phyloP scores from a whole-genome alignment of 2,888 invertebrate species.

The Digitonthophagus gazella region DNA sequence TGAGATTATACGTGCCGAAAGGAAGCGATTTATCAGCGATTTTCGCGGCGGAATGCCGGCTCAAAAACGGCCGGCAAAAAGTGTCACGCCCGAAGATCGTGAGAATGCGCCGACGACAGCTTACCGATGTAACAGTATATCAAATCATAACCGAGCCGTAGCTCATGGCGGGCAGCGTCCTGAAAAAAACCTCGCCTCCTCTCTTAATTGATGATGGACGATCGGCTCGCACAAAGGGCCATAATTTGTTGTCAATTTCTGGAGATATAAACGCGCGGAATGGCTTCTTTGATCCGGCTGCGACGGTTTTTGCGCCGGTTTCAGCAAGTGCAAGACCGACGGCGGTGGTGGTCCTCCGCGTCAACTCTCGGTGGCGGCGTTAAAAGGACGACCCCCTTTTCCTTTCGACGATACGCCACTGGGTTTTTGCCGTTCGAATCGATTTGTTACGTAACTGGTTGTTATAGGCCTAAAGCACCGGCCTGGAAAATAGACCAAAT shows the following conservation, averaged over 20 bases:
- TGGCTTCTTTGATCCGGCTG: slow-evolving; percentile 38
- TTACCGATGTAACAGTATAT: slow-evolving; percentile 27
- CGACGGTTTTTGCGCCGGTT: slow-evolving; percentile 22
- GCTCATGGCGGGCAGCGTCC: slow-evolving; percentile 28
- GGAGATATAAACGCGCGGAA: slow-evolving; percentile 51
- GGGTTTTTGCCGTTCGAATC: slow-evolving; percentile 32
- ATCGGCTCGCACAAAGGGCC: slow-evolving; percentile 51
- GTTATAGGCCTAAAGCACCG: background rate
- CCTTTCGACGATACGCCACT: slow-evolving; percentile 16
- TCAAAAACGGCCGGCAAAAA: background rate
- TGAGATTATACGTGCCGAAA: too few relatives aligned
- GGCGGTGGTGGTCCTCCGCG: slow-evolving; percentile 18
- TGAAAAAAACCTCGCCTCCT: slow-evolving; percentile 43
- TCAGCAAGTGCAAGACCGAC: background rate
- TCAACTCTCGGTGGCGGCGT: slow-evolving; percentile 5
- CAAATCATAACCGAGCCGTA: slow-evolving; percentile 28
- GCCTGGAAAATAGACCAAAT: background rate
- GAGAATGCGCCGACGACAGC: slow-evolving; percentile 24
- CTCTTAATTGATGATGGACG: slow-evolving; percentile 52
- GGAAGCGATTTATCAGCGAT: background rate
- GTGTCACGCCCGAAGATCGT: slow-evolving; percentile 9
- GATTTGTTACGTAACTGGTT: slow-evolving; percentile 32
- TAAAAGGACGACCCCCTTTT: background rate
- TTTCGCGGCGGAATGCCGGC: background rate
- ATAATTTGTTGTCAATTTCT: slow-evolving; percentile 55